Evolutionary conservation across 2,888 invertebrate genomes (phyloP), one percentile per base, ranked within the genome.

Genomic region (Tachina fera): DNA sequence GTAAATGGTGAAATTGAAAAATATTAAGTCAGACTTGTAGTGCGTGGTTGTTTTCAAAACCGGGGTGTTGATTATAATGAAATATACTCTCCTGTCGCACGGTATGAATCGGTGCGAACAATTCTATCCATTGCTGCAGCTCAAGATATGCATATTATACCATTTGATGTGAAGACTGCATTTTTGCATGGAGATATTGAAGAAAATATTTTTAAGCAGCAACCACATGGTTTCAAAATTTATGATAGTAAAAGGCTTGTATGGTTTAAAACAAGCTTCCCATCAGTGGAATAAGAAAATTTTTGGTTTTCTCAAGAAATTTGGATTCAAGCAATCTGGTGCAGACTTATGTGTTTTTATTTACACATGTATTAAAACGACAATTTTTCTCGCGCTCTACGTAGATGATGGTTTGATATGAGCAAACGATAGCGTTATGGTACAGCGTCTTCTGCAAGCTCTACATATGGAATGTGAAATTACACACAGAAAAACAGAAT

Each of bases 321-420:
- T 71, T 82, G 76, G 83, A 49, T 67, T 86, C 31, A 76, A 63
- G 14, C 83, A 87, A 68, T 83, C 87, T 39, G 60, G 51, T 41
- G 82, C 79, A 53, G 83, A 87, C 74, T 14, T 60, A 68, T 84
- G 84, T 53, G 70, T 87, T 49, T 87, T 87, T 70, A 41, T 72
- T n/a, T 68, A 84, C 31, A 70, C 53, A 19, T 63, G 51, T 43
- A 41, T n/a, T 19, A 43, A 14, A 47, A 68, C 11, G n/a, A 63
- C 61, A 10, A 76, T 86, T 43, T 87, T 88, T 22, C 31, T 89
- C 8, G 87, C 87, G 3, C 60, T 89, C 4, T 89, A 88, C 85
- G 88, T 89, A 13, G 89, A 90, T 68, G 89, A 89, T 83, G 89
- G 88, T 43, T 75, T 89, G 31, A 76, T 89, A 16, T 86, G 87